Percentiles rank a stretch among this genome's conserved stretches.
These are phyloP conservation scores for Danionella cerebrum DNA, from an alignment of 2,113 vertebrate species.

Conservation along the genomic window DNA sequence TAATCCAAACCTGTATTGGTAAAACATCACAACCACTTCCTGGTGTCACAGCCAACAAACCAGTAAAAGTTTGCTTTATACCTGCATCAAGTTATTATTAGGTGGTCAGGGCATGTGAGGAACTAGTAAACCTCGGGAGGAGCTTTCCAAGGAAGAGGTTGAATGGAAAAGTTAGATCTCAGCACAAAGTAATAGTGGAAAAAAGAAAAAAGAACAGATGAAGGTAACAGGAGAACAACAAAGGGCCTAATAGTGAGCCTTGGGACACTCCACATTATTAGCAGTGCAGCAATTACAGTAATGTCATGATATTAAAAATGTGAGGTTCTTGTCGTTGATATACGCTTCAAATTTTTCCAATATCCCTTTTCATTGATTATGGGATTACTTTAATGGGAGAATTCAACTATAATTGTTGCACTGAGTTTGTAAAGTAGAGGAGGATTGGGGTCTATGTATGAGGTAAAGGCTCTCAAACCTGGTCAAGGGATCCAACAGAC, in stretches of 20 bases:
- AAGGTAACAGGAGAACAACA: background rate
- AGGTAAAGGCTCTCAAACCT: conserved; percentile 61
- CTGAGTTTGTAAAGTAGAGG: too few relatives aligned
- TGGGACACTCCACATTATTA: background rate
- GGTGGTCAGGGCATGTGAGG: background rate
- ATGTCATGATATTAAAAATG: too few relatives aligned
- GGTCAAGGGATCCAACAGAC: conserved; percentile 88
- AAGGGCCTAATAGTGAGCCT: background rate
- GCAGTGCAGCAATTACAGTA: too few relatives aligned
- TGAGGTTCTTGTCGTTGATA: too few relatives aligned
- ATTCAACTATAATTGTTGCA: too few relatives aligned
- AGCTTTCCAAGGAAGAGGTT: background rate
- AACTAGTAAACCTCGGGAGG: background rate
- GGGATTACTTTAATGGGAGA: too few relatives aligned
- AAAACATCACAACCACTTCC: background rate
- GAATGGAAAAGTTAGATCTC: background rate
- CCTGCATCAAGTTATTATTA: background rate
- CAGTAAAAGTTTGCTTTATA: background rate
- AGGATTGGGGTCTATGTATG: too few relatives aligned
- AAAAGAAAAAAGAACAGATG: too few relatives aligned
- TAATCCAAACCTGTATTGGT: conserved; percentile 83
- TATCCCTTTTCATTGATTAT: too few relatives aligned
- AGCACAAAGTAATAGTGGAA: background rate
- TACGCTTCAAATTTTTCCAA: too few relatives aligned
- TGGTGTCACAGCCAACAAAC: background rate